These are phyloP conservation scores for Petrosia ficiformis DNA, from an alignment of 37 sponge, comb jelly and placozoan genomes.

Conservation along the genomic window DNA sequence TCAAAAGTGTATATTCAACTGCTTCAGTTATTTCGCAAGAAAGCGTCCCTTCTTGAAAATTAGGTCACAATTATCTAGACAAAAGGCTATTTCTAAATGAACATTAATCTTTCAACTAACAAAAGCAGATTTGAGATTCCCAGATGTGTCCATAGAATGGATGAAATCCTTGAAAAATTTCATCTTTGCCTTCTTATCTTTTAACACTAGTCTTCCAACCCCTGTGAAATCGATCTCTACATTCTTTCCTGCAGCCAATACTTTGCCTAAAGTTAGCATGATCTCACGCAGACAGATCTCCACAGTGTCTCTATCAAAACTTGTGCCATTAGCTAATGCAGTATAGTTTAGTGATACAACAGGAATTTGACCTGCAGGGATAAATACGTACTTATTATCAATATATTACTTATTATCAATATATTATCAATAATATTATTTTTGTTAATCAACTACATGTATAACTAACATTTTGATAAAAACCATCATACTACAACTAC, in stretches of 20 bases:
- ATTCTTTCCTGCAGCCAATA: constrained; percentile 27
- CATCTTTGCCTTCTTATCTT: constrained; percentile 75
- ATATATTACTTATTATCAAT: neutral
- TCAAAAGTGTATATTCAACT: too few relatives aligned
- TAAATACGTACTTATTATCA: neutral
- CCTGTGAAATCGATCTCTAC: constrained; percentile 61
- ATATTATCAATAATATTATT: neutral
- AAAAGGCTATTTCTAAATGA: neutral
- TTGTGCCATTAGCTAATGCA: constrained; percentile 55
- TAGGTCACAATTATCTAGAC: too few relatives aligned
- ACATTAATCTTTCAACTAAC: neutral
- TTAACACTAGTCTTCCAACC: constrained; percentile 65
- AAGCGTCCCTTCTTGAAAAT: too few relatives aligned
- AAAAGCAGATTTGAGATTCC: constrained; percentile 54
- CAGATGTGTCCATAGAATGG: constrained; percentile 50
- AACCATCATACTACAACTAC: too few relatives aligned
- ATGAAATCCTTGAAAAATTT: constrained; percentile 85
- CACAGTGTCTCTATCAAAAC: constrained; percentile 64
- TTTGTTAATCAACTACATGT: neutral
- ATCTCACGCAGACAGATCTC: constrained; percentile 78
- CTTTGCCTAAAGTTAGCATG: constrained; percentile 48
- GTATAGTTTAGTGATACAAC: constrained; percentile 77
- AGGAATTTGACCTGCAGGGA: constrained; percentile 71
- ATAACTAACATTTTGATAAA: too few relatives aligned
- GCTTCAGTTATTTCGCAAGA: too few relatives aligned